Base-by-base conservation (phyloP, 2,888 invertebrate species). In the Maniola hyperantus region DNA sequence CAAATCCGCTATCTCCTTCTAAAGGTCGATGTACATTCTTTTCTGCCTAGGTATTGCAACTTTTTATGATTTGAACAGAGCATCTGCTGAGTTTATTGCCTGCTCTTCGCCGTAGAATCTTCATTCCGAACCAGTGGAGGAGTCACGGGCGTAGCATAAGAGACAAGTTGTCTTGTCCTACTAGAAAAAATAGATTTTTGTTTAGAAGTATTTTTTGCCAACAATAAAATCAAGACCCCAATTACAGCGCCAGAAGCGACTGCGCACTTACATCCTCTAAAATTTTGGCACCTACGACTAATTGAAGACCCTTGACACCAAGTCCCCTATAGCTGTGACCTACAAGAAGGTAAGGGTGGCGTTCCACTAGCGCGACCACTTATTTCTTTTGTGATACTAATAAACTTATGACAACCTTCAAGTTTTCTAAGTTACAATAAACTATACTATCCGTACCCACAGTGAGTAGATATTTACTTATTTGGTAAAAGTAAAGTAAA, bases 151-250 rank as follows among this genome's bases (percentile, higher is more conserved):
- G 26, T 26, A 26, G 26, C 26, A 26, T n/a, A 26, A 26, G 26
- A 26, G 2, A 26, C 26, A 2, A 26, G 26, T 26, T 26, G 26
- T 2, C 26, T 10, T 20, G 20, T n/a, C 20, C 10, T 2, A 10
- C 8, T n/a, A n/a, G n/a, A 10, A 20, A n/a, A 53, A 53, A 13
- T 42, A 65, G 26, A 4, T 26, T 26, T 26, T 26, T 26, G 26
- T 2, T 26, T 26, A 48, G 48, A 66, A 36, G 34, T 66, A 20
- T 71, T 65, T n/a, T 65, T 70, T 65, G 50, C 50, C 51, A 61
- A 48, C 51, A 50, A 50, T 26, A 39, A 50, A 8, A 50, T n/a
- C 67, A 65, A 64, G 74, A 77, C 74, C 79, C 70, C 70, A 70
- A 70, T 70, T 68, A 70, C 64, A 53, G 50, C 46, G 26, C 54